Conservation (phyloP, 2,113 vertebrate genomes). For the Amia ocellicauda region DNA sequence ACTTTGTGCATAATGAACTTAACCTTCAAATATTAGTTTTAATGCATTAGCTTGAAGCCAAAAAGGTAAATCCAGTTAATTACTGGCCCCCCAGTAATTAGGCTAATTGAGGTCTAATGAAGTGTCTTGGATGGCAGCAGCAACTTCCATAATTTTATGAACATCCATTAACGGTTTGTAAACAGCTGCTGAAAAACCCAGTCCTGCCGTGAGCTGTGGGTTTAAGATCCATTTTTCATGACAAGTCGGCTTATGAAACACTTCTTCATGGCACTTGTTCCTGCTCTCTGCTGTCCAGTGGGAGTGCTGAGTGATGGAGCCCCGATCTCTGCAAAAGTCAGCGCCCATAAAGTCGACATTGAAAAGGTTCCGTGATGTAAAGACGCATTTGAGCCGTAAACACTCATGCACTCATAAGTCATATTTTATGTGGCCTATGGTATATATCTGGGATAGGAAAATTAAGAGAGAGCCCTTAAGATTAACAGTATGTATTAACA, state of each 20-base stretch:
- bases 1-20: background rate
- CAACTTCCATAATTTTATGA: background rate
- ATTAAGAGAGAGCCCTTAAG: too few relatives aligned
- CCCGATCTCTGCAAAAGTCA: background rate
- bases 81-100: slow-evolving; percentile 12
- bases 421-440: too few relatives aligned
- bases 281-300: background rate
- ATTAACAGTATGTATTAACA: too few relatives aligned
- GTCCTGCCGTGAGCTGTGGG: background rate
- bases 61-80: slow-evolving; percentile 19
- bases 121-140: background rate
- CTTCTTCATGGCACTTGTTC: background rate
- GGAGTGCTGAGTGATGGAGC: slow-evolving; percentile 7
- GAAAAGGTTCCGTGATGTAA: too few relatives aligned
- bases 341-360: slow-evolving; percentile 13
- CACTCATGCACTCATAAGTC: too few relatives aligned
- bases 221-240: slow-evolving; percentile 10
- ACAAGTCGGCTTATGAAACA: background rate
- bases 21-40: slow-evolving; percentile 3
- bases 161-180: background rate
- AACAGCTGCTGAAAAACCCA: slow-evolving; percentile 8
- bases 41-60: background rate
- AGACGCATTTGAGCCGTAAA: too few relatives aligned
- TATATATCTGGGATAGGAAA: too few relatives aligned
- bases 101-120: slow-evolving; percentile 14